A percentile compares a stretch with the other conserved stretches of the same genome.
These are phyloP conservation scores for Nomada goodeniana DNA, from an alignment of 2,888 invertebrate genomes.

Conservation along the genomic window DNA sequence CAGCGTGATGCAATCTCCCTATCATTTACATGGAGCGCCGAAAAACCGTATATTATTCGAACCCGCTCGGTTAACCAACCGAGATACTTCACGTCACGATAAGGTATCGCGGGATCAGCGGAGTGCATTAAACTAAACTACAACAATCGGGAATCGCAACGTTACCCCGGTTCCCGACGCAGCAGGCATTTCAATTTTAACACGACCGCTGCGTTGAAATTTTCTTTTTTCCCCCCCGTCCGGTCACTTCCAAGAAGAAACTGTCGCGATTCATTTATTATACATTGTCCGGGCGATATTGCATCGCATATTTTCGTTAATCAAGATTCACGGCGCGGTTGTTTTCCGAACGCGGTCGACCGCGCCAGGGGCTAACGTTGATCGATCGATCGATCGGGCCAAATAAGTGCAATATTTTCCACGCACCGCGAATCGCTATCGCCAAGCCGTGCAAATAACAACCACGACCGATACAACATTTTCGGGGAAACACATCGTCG, in stretches of 20 bases:
- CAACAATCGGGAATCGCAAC: constrained; percentile 15
- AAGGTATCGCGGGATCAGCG: constrained; percentile 19
- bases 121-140: constrained; percentile 19
- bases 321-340: constrained; percentile 52
- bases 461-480: background rate
- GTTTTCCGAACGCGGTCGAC: constrained; percentile 20
- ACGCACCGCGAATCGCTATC: constrained; percentile 5
- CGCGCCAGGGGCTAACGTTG: constrained; percentile 8
- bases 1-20: constrained; percentile 12
- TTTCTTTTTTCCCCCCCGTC: background rate
- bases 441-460: background rate
- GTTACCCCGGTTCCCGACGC: constrained; percentile 6
- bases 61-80: background rate
- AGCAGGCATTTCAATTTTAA: background rate
- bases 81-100: constrained; percentile 28
- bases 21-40: constrained; percentile 16
- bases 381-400: constrained; percentile 16
- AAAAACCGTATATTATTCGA: constrained; percentile 15
- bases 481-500: background rate
- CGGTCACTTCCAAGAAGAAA: constrained; percentile 22
- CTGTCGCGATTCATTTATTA: constrained; percentile 50
- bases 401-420: constrained; percentile 12
- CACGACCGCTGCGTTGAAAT: background rate
- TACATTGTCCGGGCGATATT: constrained; percentile 54
- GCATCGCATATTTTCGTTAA: constrained; percentile 47